A percentile compares a stretch with the other conserved stretches of the same genome.
These are phyloP conservation scores for Heteropelma amictum DNA, from an alignment of 2,888 invertebrate genomes.

Conservation along the genomic window DNA sequence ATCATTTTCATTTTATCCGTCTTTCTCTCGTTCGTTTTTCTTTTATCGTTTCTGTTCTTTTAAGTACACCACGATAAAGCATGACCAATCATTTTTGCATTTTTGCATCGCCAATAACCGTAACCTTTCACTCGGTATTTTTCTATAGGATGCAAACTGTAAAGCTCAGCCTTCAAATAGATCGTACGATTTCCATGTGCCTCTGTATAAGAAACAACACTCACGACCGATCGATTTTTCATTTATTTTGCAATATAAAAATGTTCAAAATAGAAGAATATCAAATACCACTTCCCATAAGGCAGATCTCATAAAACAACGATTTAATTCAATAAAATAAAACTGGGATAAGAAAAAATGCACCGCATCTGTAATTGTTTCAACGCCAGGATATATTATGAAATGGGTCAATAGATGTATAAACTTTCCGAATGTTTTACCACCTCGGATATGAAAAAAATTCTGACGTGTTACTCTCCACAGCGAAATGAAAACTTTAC, in stretches of 20 bases:
- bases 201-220: slow-evolving; percentile 30
- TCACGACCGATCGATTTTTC: slow-evolving; percentile 61
- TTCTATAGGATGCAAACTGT: slow-evolving; percentile 27
- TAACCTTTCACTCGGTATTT: neutral
- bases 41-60: neutral
- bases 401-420: too few species aligned
- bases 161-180: slow-evolving; percentile 7
- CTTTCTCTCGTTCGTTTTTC: neutral
- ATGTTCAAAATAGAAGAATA: neutral
- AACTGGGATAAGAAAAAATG: neutral
- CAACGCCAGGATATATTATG: too few species aligned
- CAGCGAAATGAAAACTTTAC: too few species aligned
- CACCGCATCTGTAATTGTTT: neutral
- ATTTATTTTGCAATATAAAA: slow-evolving; percentile 45
- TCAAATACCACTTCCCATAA: neutral
- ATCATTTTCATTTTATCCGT: slow-evolving; percentile 7
- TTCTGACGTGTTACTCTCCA: too few species aligned
- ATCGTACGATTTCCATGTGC: slow-evolving; percentile 18
- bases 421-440: too few species aligned
- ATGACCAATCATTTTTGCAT: slow-evolving; percentile 9
- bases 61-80: neutral
- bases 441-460: too few species aligned
- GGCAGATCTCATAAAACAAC: neutral
- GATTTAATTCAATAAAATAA: neutral
- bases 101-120: slow-evolving; percentile 22